Evolutionary conservation across 1,140 invertebrate genomes (phyloP).

Genomic region (Drosophila santomea): DNA sequence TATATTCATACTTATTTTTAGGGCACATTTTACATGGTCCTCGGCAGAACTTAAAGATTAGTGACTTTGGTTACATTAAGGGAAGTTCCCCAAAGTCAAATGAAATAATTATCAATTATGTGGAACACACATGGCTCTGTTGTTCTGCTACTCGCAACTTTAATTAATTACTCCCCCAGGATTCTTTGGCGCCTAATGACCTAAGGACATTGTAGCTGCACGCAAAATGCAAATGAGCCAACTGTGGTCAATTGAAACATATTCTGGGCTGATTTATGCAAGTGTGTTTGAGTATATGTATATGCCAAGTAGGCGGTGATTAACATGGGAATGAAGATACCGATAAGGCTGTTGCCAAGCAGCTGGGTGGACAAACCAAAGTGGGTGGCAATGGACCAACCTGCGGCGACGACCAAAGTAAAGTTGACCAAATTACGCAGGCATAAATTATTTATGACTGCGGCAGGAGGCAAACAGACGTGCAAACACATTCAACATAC

Average conservation of each 20-base stretch:
- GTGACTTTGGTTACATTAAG: neutral
- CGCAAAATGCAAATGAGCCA: slow-evolving; percentile 50
- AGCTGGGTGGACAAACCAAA: neutral
- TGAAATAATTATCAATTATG: slow-evolving; percentile 57
- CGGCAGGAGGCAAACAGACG: slow-evolving; percentile 58
- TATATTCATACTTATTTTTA: neutral
- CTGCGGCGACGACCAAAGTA: slow-evolving; percentile 38
- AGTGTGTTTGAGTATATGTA: slow-evolving; percentile 10
- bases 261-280: slow-evolving; percentile 66
- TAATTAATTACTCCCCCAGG: slow-evolving; percentile 62
- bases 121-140: slow-evolving; percentile 29
- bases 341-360: slow-evolving; percentile 36
- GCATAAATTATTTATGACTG: slow-evolving; percentile 82
- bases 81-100: slow-evolving; percentile 32
- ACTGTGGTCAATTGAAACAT: slow-evolving; percentile 64
- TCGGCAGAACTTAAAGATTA: slow-evolving; percentile 7
- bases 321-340: slow-evolving; percentile 79
- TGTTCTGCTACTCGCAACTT: slow-evolving; percentile 31
- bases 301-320: slow-evolving; percentile 39
- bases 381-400: slow-evolving; percentile 21
- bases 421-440: slow-evolving; percentile 78
- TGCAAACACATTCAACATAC: slow-evolving; percentile 53
- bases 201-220: slow-evolving; percentile 38
- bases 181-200: slow-evolving; percentile 40
- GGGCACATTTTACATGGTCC: neutral